phyloP scores from a whole-genome alignment of 2,797 vertebrate species.

The Propithecus deckenii region DNA sequence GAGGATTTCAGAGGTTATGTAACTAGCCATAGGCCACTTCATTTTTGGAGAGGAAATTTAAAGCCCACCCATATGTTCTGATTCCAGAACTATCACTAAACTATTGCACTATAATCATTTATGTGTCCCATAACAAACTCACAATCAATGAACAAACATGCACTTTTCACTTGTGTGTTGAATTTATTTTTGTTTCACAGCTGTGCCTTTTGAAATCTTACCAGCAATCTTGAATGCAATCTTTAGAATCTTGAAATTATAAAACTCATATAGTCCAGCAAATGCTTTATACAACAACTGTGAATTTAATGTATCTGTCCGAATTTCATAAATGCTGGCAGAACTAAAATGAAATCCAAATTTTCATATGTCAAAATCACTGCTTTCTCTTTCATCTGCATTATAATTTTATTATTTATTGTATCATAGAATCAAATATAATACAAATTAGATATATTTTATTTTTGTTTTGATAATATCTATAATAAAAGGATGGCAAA shows the following conservation, averaged over 20 bases:
- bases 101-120: not conserved
- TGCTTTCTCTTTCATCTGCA: not conserved
- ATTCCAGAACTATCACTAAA: not conserved
- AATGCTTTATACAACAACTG: not conserved
- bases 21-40: not conserved
- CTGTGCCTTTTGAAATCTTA: slow-evolving; percentile 27
- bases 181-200: not conserved
- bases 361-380: not conserved
- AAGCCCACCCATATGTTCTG: not conserved
- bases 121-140: not conserved
- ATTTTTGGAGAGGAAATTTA: not conserved
- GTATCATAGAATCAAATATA: not conserved
- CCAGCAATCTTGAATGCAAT: not conserved
- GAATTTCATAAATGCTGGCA: slow-evolving; percentile 17
- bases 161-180: not conserved
- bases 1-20: not conserved
- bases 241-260: not conserved
- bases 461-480: not conserved
- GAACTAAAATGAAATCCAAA: not conserved
- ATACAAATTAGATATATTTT: not conserved
- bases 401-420: not conserved
- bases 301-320: not conserved
- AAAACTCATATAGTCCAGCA: not conserved
- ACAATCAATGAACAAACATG: not conserved
- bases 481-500: not conserved